Percentiles rank a stretch among this genome's conserved stretches.
Conservation (phyloP, 1,140 invertebrate species). For the Maniola jurtina region DNA sequence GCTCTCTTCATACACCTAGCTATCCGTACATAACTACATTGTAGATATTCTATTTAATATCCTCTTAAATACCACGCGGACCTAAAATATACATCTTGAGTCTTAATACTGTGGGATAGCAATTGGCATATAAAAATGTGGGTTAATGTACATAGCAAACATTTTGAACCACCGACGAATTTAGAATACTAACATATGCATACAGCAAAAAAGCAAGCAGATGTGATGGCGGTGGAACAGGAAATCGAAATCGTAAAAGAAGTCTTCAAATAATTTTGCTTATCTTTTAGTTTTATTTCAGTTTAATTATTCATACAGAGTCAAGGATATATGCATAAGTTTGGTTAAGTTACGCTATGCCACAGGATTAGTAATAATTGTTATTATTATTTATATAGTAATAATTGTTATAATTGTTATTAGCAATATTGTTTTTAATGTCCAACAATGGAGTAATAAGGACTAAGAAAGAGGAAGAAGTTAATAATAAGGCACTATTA, state of each 20-base stretch:
- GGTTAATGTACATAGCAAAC: conserved; percentile 12
- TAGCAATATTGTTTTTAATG: too few relatives aligned
- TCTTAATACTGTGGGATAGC: neutral
- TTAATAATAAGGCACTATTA: too few relatives aligned
- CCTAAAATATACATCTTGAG: neutral
- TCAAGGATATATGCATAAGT: neutral
- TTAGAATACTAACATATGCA: conserved; percentile 25
- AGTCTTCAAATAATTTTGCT: neutral
- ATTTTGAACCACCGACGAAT: conserved; percentile 13
- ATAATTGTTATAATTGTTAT: too few relatives aligned
- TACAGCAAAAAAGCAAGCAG: conserved; percentile 25
- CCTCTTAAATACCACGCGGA: too few relatives aligned
- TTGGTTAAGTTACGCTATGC: too few relatives aligned
- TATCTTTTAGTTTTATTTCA: conserved; percentile 1
- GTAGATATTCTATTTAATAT: too few relatives aligned
- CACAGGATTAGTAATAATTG: too few relatives aligned
- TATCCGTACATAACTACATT: too few relatives aligned
- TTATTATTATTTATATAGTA: too few relatives aligned
- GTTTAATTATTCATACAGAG: neutral
- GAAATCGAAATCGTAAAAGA: conserved; percentile 17
- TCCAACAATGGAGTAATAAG: too few relatives aligned
- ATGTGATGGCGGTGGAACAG: conserved; percentile 17
- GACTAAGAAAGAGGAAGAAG: too few relatives aligned
- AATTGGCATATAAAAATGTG: conserved; percentile 9
- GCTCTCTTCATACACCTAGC: too few relatives aligned